These are phyloP conservation scores for Colaptes auratus DNA, from an alignment of 2,113 vertebrate species.

Conservation along the genomic window DNA sequence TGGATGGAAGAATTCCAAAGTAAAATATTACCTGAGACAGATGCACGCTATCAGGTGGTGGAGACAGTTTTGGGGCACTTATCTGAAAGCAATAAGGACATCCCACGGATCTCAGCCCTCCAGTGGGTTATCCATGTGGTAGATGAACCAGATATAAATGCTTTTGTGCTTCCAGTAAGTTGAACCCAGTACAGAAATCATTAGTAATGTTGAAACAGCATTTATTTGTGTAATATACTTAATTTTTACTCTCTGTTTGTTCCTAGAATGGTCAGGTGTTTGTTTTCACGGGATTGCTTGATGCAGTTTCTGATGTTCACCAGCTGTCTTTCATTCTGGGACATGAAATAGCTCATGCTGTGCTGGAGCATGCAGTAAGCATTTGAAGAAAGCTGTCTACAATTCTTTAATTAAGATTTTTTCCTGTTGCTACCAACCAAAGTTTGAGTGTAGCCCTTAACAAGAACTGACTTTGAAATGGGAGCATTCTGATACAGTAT, in stretches of 20 bases:
- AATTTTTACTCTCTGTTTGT: constrained; percentile 3
- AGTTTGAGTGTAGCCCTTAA: background rate
- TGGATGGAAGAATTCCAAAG: constrained; percentile 85
- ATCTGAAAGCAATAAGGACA: constrained; percentile 87
- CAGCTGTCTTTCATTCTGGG: constrained; percentile 90
- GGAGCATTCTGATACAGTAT: background rate
- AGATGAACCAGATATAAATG: constrained; percentile 83
- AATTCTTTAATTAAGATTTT: background rate
- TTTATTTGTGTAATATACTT: background rate
- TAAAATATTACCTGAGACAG: constrained; percentile 80
- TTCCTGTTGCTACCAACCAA: background rate
- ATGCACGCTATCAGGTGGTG: constrained; percentile 83
- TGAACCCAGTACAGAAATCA: background rate
- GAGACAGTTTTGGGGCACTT: constrained; percentile 83
- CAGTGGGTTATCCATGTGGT: constrained; percentile 89
- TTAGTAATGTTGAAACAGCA: background rate
- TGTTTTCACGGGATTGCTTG: constrained; percentile 92
- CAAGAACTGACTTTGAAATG: background rate
- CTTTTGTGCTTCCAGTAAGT: constrained; percentile 92
- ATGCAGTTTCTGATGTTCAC: constrained; percentile 83
- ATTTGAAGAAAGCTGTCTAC: background rate
- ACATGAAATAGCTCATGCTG: constrained; percentile 93
- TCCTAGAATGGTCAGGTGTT: constrained; percentile 91
- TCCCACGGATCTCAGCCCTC: constrained; percentile 82
- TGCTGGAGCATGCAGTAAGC: constrained; percentile 92